Evolutionary conservation across 1,140 invertebrate genomes (phyloP).

Genomic region (Formica selysi): DNA sequence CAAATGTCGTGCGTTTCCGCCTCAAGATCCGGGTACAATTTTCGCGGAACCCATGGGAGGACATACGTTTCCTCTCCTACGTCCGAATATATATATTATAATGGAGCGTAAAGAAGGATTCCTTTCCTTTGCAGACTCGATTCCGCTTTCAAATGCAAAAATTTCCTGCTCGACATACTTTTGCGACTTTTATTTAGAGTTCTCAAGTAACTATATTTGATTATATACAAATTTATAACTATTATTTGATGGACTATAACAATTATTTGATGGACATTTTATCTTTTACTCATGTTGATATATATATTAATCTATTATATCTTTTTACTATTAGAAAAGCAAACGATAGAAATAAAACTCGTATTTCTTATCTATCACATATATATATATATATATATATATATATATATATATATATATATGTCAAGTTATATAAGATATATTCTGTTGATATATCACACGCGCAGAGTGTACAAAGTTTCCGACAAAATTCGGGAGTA

Average conservation of each 20-base stretch:
- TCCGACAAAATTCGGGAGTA: conserved; percentile 15
- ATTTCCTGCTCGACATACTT: not conserved
- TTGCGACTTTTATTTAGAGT: conserved; percentile 35
- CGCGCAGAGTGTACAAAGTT: not conserved
- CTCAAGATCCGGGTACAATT: conserved; percentile 74
- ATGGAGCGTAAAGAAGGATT: conserved; percentile 75
- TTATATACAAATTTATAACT: not conserved
- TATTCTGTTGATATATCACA: not conserved
- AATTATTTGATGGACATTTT: not conserved
- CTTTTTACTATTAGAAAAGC: not conserved
- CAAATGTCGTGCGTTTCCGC: conserved; percentile 76
- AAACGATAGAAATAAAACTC: conserved; percentile 1
- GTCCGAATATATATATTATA: conserved; percentile 77
- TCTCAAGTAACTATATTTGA: conserved; percentile 30
- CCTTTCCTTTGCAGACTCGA: conserved; percentile 69
- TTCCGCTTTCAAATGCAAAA: conserved; percentile 50
- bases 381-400: no score
- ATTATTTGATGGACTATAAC: no score
- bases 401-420: not conserved
- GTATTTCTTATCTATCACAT: not conserved
- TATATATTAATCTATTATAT: not conserved
- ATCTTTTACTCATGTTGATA: not conserved
- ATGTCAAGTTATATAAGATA: conserved; percentile 8
- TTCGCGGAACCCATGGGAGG: conserved; percentile 73
- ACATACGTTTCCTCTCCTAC: conserved; percentile 74